Evolutionary conservation across 1,140 invertebrate species (phyloP), one percentile per base, ranked within the genome.

Genomic region (Drosophila truncata): DNA sequence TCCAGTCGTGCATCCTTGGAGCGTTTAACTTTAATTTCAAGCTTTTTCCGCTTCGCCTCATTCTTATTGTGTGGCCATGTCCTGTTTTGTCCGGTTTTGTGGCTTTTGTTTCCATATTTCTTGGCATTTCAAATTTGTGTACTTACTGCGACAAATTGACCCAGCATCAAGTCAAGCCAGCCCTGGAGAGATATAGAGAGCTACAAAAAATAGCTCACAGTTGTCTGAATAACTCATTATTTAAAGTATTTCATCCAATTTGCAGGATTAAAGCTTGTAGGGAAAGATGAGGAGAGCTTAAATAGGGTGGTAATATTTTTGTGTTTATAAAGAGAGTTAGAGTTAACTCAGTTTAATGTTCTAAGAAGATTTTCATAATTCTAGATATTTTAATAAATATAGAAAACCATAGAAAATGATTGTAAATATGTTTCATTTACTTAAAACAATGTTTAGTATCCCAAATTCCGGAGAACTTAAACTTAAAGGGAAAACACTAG

Each of bases 21-120:
- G 80, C 91, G 87, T 92, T 92, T 92, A 92, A 86, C 82, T 92
- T 92, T 91, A 92, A 92, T 92, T 92, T 88, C 91, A 66, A 88
- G 88, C 91, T 88, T 92, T 92, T 92, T 92, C 91, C 91, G 91
- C 91, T 91, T 88, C 72, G 88, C 64, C 87, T 92, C 82, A 69
- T 80, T 82, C 78, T 72, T 77, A 88, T 92, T 91, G 81, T 92
- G 71, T 81, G 78, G 63, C 75, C 80, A 76, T 62, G 83, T 87
- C 83, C 80, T 77, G 66, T 70, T 50, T 57, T 29, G 76, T 63
- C 64, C 59, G 79, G 80, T 73, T 70, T 78, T 82, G 65, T 62
- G 50, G 78, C 60, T 58, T 54, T 78, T 78, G 84, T 86, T 74
- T 84, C 69, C 85, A 88, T 83, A 87, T 80, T 87, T 77, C 52